These are phyloP conservation scores for Drosophila greeni DNA, from an alignment of 2,888 invertebrate species.

Conservation along the genomic window DNA sequence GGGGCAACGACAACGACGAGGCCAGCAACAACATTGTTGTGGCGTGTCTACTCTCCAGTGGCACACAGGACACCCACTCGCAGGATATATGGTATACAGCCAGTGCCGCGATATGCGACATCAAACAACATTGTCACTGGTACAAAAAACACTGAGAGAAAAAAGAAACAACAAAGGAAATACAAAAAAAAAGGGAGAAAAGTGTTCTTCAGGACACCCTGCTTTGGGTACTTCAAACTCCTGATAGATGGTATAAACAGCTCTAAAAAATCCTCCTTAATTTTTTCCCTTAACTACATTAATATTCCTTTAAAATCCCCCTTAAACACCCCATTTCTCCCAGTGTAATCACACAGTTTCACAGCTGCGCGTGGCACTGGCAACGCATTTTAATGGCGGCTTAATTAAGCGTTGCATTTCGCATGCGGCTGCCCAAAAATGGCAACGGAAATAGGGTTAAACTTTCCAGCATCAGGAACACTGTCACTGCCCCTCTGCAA, in stretches of 20 bases:
- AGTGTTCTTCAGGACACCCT: neutral
- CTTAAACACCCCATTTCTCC: no score
- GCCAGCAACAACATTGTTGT: constrained; percentile 1
- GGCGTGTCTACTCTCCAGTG: no score
- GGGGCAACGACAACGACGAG: no score
- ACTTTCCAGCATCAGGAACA: constrained; percentile 54
- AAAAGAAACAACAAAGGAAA: accelerated
- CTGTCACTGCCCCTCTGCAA: neutral
- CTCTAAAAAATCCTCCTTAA: no score
- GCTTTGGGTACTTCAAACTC: no score
- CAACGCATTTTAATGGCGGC: constrained; percentile 63
- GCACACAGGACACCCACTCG: neutral
- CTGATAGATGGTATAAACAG: no score
- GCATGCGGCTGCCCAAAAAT: constrained; percentile 53
- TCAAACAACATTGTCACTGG: constrained; percentile 21
- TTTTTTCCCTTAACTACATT: no score
- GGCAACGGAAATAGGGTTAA: constrained; percentile 43
- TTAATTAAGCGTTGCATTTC: constrained; percentile 69
- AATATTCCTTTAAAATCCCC: no score
- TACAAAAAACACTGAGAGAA: neutral
- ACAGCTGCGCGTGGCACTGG: constrained; percentile 32
- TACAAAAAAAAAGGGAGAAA: neutral
- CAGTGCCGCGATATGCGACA: constrained; percentile 1
- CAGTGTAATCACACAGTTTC: constrained; percentile 26
- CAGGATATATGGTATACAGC: neutral